Conservation (phyloP, 2,797 vertebrate genomes). For the Aulostomus chinensis region DNA sequence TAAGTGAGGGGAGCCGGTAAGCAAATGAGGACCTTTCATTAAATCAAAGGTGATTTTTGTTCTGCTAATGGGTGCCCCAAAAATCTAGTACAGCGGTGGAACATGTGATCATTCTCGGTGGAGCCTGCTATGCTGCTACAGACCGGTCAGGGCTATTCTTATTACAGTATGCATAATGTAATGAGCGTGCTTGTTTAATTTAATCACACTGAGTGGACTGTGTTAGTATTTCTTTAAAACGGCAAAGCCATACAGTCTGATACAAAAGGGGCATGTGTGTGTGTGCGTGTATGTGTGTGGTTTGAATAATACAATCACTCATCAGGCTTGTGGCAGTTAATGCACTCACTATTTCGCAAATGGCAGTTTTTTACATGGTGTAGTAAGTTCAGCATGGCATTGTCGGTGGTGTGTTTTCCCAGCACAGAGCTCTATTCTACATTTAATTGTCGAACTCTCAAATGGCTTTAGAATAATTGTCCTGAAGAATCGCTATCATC, state of each 20-base stretch:
- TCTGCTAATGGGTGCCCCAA: conserved; percentile 80
- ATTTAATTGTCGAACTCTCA: conserved; percentile 47
- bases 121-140: conserved; percentile 68
- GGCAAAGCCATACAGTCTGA: conserved; percentile 64
- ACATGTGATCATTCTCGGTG: conserved; percentile 79
- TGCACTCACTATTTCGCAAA: conserved; percentile 64
- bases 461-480: conserved; percentile 62
- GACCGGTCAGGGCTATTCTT: conserved; percentile 80
- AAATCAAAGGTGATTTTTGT: conserved; percentile 85
- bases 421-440: conserved; percentile 33
- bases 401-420: conserved; percentile 28
- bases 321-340: conserved; percentile 53
- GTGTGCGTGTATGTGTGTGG: too few relatives aligned
- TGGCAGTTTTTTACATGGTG: conserved; percentile 57
- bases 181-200: conserved; percentile 78
- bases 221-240: conserved; percentile 74
- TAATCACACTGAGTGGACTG: conserved; percentile 79
- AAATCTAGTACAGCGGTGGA: conserved; percentile 75
- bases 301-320: conserved; percentile 72
- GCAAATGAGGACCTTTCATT: conserved; percentile 84
- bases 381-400: conserved; percentile 45
- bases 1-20: conserved; percentile 79
- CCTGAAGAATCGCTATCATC: conserved; percentile 59
- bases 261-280: conserved; percentile 61
- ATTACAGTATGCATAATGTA: conserved; percentile 83